Percentiles rank a stretch among this genome's conserved stretches.
Conservation (phyloP, 2,888 invertebrate species). For the Masnerella sp. region DNA sequence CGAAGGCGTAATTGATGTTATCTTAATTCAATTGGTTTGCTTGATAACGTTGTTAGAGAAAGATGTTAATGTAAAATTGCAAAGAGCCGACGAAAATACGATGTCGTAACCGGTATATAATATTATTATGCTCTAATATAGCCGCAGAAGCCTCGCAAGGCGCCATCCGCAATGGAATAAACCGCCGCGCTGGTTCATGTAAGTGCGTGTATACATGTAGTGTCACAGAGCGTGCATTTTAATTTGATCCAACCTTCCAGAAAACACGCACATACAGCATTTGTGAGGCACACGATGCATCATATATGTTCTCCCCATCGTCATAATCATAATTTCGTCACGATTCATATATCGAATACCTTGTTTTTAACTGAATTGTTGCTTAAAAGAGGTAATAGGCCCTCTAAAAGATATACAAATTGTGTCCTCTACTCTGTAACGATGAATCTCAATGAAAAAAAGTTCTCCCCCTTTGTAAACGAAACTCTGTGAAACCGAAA, state of each 20-base stretch:
- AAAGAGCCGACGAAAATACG: not conserved
- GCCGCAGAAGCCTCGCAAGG: conserved; percentile 78
- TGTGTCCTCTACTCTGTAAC: not conserved
- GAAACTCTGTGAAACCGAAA: not conserved
- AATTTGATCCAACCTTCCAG: conserved; percentile 58
- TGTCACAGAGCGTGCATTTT: conserved; percentile 64
- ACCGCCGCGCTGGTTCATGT: conserved; percentile 76
- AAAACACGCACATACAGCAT: conserved; percentile 58
- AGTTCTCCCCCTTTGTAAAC: not conserved
- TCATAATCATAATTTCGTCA: conserved; percentile 48
- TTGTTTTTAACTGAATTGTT: conserved; percentile 35
- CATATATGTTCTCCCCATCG: conserved; percentile 52
- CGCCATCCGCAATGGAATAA: conserved; percentile 77
- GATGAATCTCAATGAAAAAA: not conserved
- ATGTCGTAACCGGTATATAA: conserved; percentile 34
- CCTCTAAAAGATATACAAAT: conserved; percentile 23
- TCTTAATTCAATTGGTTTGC: no score
- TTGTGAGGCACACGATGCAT: conserved; percentile 39
- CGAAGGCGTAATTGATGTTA: no score
- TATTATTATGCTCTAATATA: conserved; percentile 72
- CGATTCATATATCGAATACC: conserved; percentile 23
- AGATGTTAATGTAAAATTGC: no score
- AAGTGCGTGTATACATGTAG: conserved; percentile 72
- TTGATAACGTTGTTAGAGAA: no score
- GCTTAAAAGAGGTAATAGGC: conserved; percentile 41